Conservation (phyloP, 2,797 vertebrate genomes). For the Siniperca obscura region DNA sequence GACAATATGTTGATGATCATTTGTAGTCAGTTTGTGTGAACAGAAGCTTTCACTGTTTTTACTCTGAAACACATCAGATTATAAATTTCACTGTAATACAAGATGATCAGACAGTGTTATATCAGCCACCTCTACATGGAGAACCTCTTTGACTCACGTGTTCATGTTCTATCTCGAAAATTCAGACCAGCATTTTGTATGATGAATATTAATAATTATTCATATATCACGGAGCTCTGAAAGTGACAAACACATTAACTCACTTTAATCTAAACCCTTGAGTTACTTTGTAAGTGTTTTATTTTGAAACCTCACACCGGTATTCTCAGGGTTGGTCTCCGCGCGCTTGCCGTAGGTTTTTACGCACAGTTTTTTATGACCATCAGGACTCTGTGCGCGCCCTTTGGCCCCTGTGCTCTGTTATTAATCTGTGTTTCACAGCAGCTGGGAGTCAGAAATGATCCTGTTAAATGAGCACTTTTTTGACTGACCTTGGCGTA, state of each 20-base stretch:
- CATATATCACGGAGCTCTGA: too few relatives aligned
- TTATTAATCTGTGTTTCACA: slow-evolving; percentile 13
- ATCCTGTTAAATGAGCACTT: not conserved
- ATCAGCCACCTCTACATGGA: too few relatives aligned
- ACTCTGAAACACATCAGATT: too few relatives aligned
- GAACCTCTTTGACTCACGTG: not conserved
- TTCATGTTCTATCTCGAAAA: not conserved
- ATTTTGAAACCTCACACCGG: slow-evolving; percentile 26
- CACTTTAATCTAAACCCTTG: not conserved
- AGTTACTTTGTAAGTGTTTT: slow-evolving; percentile 1
- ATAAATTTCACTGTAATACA: too few relatives aligned
- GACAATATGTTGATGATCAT: too few relatives aligned
- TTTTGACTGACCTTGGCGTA: slow-evolving; percentile 86
- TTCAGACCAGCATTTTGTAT: not conserved
- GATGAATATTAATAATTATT: too few relatives aligned
- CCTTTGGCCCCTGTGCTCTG: slow-evolving; percentile 50
- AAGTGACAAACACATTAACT: too few relatives aligned
- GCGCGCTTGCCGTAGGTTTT: slow-evolving; percentile 11
- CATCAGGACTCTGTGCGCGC: slow-evolving; percentile 27
- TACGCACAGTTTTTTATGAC: slow-evolving; percentile 53
- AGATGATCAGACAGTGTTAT: too few relatives aligned
- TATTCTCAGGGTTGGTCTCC: not conserved
- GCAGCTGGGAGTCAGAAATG: slow-evolving; percentile 39
- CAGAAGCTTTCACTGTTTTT: too few relatives aligned
- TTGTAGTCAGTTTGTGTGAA: too few relatives aligned